Conservation (phyloP, 2,113 vertebrate genomes). For the Cheilinus undulatus region DNA sequence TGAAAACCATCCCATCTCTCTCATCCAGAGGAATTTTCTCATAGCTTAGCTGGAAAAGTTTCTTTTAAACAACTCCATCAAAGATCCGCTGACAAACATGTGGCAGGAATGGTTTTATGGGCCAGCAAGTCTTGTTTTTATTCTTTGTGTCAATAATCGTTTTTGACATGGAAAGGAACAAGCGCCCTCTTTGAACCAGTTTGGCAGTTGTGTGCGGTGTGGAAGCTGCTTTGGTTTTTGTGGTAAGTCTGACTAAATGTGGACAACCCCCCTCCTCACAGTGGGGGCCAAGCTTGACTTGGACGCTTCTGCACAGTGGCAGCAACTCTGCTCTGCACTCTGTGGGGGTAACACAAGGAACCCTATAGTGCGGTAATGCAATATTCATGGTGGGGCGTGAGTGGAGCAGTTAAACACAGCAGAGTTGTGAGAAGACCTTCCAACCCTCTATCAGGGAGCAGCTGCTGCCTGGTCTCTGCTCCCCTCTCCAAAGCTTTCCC, state of each 20-base stretch:
- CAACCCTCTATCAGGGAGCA: slow-evolving; percentile 77
- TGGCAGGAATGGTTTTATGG: slow-evolving; percentile 22
- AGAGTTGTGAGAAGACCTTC: slow-evolving; percentile 77
- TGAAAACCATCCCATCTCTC: background rate
- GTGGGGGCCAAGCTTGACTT: slow-evolving; percentile 38
- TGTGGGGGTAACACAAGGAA: slow-evolving; percentile 72
- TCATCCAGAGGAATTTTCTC: no score
- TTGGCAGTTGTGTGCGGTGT: slow-evolving; percentile 33
- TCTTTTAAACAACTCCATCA: slow-evolving; percentile 18
- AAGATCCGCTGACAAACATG: slow-evolving; percentile 23
- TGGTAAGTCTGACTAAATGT: slow-evolving; percentile 45
- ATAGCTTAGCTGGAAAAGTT: background rate
- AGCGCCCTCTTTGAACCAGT: slow-evolving; percentile 38
- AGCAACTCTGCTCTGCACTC: slow-evolving; percentile 51
- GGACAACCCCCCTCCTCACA: slow-evolving; percentile 27
- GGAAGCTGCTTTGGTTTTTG: slow-evolving; percentile 50
- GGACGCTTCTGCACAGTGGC: slow-evolving; percentile 47
- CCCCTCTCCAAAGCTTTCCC: slow-evolving; percentile 56
- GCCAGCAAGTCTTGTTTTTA: slow-evolving; percentile 17
- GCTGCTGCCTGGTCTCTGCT: slow-evolving; percentile 68
- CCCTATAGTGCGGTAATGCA: slow-evolving; percentile 78
- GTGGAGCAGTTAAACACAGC: slow-evolving; percentile 76
- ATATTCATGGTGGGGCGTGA: slow-evolving; percentile 82
- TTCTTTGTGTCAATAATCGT: slow-evolving; percentile 45
- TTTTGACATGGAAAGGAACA: slow-evolving; percentile 53